These are phyloP conservation scores for Eurytoma adleriae DNA, from an alignment of 2,888 invertebrate genomes.

Conservation along the genomic window DNA sequence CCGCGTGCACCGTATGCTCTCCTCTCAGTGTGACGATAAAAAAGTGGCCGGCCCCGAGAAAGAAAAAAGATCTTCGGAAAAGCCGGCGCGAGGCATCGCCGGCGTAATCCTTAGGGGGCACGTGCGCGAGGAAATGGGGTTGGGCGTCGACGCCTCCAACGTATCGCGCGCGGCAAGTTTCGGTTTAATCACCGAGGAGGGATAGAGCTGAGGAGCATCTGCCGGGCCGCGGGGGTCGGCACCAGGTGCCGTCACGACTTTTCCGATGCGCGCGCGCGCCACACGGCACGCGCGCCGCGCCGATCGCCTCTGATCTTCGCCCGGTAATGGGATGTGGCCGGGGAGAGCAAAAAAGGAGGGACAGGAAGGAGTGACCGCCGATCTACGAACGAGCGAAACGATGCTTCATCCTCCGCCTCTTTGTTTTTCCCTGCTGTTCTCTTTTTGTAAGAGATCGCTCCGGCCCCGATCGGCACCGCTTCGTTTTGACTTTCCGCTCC, in stretches of 20 bases:
- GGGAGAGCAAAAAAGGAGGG: conserved; percentile 25
- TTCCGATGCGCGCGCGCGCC: conserved; percentile 24
- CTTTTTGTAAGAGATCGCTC: neutral
- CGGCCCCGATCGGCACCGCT: neutral
- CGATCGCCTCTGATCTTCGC: neutral
- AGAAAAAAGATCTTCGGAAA: neutral
- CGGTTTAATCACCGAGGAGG: conserved; percentile 26
- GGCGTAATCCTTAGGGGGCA: conserved; percentile 40
- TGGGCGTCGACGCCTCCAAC: conserved; percentile 7
- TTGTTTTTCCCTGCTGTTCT: neutral
- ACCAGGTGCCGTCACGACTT: conserved; percentile 64
- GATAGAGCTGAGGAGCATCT: conserved; percentile 31
- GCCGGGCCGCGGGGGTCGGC: conserved; percentile 63
- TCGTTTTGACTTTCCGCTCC: neutral
- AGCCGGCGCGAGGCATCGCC: neutral
- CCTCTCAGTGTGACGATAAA: conserved; percentile 26
- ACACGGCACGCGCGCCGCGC: conserved; percentile 14
- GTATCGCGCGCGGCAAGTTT: conserved; percentile 21
- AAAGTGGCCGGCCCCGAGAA: neutral
- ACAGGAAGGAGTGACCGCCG: neutral
- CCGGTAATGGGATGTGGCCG: neutral
- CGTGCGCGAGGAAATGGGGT: conserved; percentile 41
- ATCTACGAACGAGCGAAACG: neutral
- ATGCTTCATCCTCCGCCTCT: neutral
- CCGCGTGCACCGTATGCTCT: neutral